phyloP scores from a whole-genome alignment of 2,888 invertebrate species.

The Polydrusus tereticollis region DNA sequence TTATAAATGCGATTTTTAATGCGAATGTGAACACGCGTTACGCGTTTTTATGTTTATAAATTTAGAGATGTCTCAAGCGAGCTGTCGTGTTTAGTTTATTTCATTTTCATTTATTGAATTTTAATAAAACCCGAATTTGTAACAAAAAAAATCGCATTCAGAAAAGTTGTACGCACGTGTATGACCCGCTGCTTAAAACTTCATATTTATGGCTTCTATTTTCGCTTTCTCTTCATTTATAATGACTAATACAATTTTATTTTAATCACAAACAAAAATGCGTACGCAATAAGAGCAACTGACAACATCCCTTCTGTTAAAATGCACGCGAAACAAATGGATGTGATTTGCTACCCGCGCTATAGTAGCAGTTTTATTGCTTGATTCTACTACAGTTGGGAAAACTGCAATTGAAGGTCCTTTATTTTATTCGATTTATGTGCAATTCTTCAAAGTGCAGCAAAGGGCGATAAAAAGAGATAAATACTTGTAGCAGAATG shows the following conservation, averaged over 20 bases:
- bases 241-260: too few species aligned
- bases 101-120: too few species aligned
- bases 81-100: too few species aligned
- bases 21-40: too few species aligned
- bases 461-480: not conserved
- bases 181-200: not conserved
- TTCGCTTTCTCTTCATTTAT: too few species aligned
- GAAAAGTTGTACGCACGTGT: too few species aligned
- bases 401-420: conserved; percentile 18
- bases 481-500: not conserved
- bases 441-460: not conserved
- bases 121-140: too few species aligned
- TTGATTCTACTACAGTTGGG: conserved; percentile 5
- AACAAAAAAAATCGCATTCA: too few species aligned
- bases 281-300: conserved; percentile 21
- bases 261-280: too few species aligned
- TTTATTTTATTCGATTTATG: conserved; percentile 18
- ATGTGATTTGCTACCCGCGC: conserved; percentile 1
- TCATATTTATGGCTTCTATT: not conserved
- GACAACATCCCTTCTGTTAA: not conserved
- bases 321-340: conserved; percentile 12
- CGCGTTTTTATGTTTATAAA: too few species aligned
- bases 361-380: conserved; percentile 2
- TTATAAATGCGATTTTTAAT: too few species aligned
- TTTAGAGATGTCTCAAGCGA: too few species aligned